Base-by-base conservation (phyloP, 2,888 invertebrate genomes). In the Stictocephala bisonia region DNA sequence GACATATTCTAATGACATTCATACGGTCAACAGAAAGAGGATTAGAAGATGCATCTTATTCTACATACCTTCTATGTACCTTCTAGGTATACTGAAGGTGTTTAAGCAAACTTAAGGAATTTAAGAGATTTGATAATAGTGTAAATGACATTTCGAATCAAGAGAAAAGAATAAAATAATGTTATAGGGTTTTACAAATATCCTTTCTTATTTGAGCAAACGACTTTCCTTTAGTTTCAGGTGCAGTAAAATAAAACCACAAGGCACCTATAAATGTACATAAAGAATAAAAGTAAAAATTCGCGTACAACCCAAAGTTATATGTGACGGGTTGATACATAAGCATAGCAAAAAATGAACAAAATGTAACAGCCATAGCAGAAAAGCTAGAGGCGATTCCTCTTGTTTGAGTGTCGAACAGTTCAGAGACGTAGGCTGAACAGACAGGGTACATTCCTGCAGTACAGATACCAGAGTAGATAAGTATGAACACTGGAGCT, bases 391-490 rank as follows among this genome's bases (percentile, higher is more conserved):
- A 41, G 3, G 64, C 64, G 1, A 64, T n/a, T 2, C 64, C 64
- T 64, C 64, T 18, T 31, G 31, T 56, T 27, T 56, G 27, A 22
- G 56, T 29, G 56, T 18, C 31, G 56, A 56, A 56, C 9, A 64
- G 64, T 44, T 64, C 64, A 3, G 64, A 64, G n/a, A 27, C 44
- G 44, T 64, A 64, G 24, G 44, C 41, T 3, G 44, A 41, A 15
- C 64, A 64, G 15, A 64, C 41, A 3, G 64, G 64, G 44, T 64
- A 64, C 64, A 89, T 82, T 0, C 90, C 90, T 1, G 88, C 82
- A 0, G 89, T 86, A 48, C 88, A 87, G n/a, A 88, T 81, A 1
- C 89, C 81, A 72, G 88, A 87, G 79, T 89, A 90, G 15, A 87
- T 83, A 51, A 90, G 81, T 1, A 90, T 84, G 0, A 88, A 88